phyloP scores from a whole-genome alignment of 2,888 invertebrate species.

The Harpalus rufipes region DNA sequence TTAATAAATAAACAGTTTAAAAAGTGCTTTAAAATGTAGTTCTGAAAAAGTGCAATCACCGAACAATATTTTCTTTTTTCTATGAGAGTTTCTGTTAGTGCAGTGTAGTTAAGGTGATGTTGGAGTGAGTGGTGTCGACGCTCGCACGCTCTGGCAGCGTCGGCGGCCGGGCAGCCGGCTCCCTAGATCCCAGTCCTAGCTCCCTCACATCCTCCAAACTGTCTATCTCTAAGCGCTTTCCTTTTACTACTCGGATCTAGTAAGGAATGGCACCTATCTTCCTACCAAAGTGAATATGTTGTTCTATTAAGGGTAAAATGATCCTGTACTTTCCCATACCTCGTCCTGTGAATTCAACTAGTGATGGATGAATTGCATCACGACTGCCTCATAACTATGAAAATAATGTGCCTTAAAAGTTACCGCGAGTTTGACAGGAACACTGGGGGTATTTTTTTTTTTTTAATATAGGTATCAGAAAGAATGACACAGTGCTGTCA shows the following conservation, averaged over 20 bases:
- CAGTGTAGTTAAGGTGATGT: conserved; percentile 24
- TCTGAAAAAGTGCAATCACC: background rate
- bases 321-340: background rate
- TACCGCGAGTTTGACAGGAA: no score
- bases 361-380: background rate
- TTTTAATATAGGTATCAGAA: no score
- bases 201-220: background rate
- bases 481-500: no score
- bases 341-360: background rate
- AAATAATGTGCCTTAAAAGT: no score
- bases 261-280: background rate
- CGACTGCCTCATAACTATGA: background rate
- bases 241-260: background rate
- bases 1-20: background rate
- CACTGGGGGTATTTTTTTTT: no score
- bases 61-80: conserved; percentile 13
- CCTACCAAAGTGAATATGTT: background rate
- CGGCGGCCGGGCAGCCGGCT: conserved; percentile 57
- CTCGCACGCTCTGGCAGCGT: conserved; percentile 64
- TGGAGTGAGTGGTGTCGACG: conserved; percentile 48
- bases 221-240: background rate
- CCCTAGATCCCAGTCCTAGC: conserved; percentile 10
- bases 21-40: conserved; percentile 8
- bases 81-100: background rate
- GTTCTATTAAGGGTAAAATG: conserved; percentile 1